These are phyloP conservation scores for Ginglymostoma cirratum DNA, from an alignment of 2,113 vertebrate species.

Conservation along the genomic window DNA sequence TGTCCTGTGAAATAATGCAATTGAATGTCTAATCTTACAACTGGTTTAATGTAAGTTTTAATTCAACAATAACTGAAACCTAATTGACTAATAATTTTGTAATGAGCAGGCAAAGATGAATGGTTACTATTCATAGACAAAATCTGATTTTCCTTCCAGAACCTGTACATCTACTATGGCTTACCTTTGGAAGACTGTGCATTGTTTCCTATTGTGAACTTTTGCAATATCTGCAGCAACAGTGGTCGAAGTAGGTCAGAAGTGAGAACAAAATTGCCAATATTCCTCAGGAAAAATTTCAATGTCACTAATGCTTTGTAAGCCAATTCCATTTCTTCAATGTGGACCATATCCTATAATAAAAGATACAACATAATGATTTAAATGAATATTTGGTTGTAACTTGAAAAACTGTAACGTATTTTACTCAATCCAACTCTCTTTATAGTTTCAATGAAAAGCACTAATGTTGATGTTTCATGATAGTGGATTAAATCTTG, in stretches of 20 bases:
- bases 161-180: conserved; percentile 37
- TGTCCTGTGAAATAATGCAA: neutral
- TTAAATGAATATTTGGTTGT: neutral
- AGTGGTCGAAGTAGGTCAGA: conserved; percentile 61
- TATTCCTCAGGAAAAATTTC: conserved; percentile 55
- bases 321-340: conserved; percentile 57
- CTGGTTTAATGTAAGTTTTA: neutral
- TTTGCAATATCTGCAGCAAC: conserved; percentile 74
- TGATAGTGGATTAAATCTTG: neutral
- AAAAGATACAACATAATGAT: conserved; percentile 40
- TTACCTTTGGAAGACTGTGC: conserved; percentile 53
- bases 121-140: neutral
- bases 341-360: conserved; percentile 68
- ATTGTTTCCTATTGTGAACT: conserved; percentile 57
- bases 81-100: neutral
- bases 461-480: neutral
- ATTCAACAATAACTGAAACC: neutral
- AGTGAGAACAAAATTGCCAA: conserved; percentile 52
- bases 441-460: neutral
- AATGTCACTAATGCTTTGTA: conserved; percentile 61
- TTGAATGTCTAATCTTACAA: neutral
- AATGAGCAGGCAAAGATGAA: neutral
- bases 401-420: neutral
- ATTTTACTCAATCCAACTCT: neutral
- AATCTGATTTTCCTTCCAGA: neutral